phyloP scores from a whole-genome alignment of 2,888 invertebrate genomes.

The Artemia sinica region DNA sequence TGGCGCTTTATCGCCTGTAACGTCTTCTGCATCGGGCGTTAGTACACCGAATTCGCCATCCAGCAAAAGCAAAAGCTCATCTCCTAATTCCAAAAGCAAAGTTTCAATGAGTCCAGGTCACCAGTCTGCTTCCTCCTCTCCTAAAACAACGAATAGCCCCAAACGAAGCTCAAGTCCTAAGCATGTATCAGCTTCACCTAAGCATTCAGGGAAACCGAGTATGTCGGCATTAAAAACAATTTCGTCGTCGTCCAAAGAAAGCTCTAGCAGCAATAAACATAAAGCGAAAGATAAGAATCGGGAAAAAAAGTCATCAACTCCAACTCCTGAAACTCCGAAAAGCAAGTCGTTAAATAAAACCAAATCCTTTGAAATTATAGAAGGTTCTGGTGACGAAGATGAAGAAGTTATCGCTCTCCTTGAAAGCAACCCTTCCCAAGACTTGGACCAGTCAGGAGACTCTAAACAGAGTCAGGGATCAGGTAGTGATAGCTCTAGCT shows the following conservation, averaged over 20 bases:
- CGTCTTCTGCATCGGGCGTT: conserved; percentile 29
- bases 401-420: conserved; percentile 22
- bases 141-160: conserved; percentile 28
- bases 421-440: neutral
- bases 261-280: conserved; percentile 16
- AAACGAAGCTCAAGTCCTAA: conserved; percentile 42
- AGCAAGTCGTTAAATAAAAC: conserved; percentile 18
- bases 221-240: conserved; percentile 49
- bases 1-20: conserved; percentile 25
- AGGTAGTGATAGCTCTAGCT: conserved; percentile 11
- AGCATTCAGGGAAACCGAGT: conserved; percentile 64
- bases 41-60: conserved; percentile 4
- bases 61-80: conserved; percentile 10
- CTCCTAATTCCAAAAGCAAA: conserved; percentile 30
- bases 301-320: conserved; percentile 9
- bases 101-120: conserved; percentile 46
- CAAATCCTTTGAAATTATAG: conserved; percentile 20
- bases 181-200: conserved; percentile 46
- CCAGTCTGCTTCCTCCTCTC: conserved; percentile 32
- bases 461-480: neutral
- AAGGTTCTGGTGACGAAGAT: conserved; percentile 15
- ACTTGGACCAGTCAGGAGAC: conserved; percentile 5
- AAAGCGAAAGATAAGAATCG: conserved; percentile 12
- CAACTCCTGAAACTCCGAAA: conserved; percentile 1
- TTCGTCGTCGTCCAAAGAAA: conserved; percentile 16